These are phyloP conservation scores for Coptodon rendalli DNA, from an alignment of 2,113 vertebrate genomes.

Conservation along the genomic window DNA sequence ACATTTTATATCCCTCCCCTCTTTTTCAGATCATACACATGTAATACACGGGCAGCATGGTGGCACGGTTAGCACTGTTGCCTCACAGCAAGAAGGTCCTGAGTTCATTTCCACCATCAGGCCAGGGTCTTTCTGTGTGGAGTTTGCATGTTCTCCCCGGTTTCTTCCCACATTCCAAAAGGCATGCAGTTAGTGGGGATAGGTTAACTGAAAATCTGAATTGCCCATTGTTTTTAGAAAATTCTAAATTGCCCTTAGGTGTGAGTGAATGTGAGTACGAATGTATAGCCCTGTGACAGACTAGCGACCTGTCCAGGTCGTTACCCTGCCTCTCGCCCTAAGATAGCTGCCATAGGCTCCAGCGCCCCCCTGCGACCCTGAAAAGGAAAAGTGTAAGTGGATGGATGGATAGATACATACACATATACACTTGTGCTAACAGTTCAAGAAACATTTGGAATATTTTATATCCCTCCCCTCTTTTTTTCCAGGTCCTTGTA, in stretches of 20 bases:
- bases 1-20: too few relatives aligned
- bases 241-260: not conserved
- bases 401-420: not conserved
- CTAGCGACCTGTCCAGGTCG: not conserved
- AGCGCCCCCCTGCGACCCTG: not conserved
- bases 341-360: not conserved
- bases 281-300: not conserved
- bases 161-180: not conserved
- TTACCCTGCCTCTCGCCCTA: accelerated
- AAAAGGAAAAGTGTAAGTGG: not conserved
- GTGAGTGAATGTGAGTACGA: accelerated
- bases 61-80: not conserved
- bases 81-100: not conserved
- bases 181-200: not conserved
- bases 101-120: not conserved
- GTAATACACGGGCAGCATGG: not conserved
- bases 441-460: not conserved
- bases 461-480: not conserved
- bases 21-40: not conserved
- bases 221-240: not conserved
- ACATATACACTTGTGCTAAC: not conserved
- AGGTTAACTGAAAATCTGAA: not conserved
- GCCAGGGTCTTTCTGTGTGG: not conserved
- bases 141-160: not conserved
- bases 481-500: not conserved